Evolutionary conservation across 2,113 vertebrate genomes (phyloP).

Genomic region (Lepus americanus): DNA sequence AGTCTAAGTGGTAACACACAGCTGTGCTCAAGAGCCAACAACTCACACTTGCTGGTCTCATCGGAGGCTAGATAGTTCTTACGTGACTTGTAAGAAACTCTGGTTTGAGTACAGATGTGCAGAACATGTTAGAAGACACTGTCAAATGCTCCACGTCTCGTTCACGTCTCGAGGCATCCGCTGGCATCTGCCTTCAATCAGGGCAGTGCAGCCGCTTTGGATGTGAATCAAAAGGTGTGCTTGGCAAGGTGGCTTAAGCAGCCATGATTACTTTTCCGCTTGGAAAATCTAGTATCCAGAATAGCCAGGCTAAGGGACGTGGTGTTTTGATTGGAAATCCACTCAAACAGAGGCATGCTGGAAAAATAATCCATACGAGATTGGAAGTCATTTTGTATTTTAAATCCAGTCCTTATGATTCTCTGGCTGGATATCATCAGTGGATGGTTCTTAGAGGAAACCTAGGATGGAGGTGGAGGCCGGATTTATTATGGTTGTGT

Average conservation of each 20-base stretch:
- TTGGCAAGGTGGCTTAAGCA: not conserved
- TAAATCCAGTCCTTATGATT: slow-evolving; percentile 25
- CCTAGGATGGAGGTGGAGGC: not conserved
- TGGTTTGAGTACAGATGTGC: slow-evolving; percentile 28
- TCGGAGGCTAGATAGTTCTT: slow-evolving; percentile 16
- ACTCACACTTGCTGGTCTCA: not conserved
- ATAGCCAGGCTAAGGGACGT: not conserved
- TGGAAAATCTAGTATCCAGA: slow-evolving; percentile 42
- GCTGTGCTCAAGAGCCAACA: not conserved
- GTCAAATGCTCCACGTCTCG: not conserved
- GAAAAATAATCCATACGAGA: slow-evolving; percentile 52
- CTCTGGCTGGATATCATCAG: not conserved
- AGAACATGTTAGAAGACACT: slow-evolving; percentile 66
- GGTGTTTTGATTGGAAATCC: slow-evolving; percentile 50
- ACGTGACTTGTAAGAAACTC: slow-evolving; percentile 51
- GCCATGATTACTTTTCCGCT: slow-evolving; percentile 8
- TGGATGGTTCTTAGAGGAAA: slow-evolving; percentile 39
- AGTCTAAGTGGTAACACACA: accelerated
- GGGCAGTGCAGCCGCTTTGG: not conserved
- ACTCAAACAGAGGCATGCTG: not conserved
- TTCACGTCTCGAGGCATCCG: not conserved
- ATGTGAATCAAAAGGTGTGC: not conserved
- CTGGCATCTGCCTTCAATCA: not conserved
- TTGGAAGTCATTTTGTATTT: slow-evolving; percentile 58
- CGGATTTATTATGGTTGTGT: not conserved